phyloP scores from a whole-genome alignment of 2,797 vertebrate genomes.

The Benthosema pterotum region DNA sequence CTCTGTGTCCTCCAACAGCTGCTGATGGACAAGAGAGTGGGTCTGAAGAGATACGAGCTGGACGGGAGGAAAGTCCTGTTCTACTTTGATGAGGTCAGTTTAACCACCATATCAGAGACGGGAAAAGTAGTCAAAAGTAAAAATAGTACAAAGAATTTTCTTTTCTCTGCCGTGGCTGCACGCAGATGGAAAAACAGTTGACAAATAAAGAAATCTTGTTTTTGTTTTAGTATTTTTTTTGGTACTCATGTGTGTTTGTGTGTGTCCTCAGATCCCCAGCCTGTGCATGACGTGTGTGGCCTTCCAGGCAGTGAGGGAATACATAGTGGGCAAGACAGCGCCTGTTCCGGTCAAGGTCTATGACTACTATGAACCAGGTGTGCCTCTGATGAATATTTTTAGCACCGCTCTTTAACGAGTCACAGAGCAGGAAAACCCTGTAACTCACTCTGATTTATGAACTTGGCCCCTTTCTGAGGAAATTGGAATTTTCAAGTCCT shows the following conservation, averaged over 20 bases:
- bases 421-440: constrained; percentile 36
- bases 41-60: constrained; percentile 91
- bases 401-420: constrained; percentile 37
- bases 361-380: constrained; percentile 95
- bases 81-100: constrained; percentile 93
- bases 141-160: too few relatives aligned
- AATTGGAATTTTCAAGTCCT: constrained; percentile 12
- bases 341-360: constrained; percentile 92
- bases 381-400: constrained; percentile 60
- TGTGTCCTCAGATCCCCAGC: constrained; percentile 85
- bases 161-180: too few relatives aligned
- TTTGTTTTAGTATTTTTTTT: too few relatives aligned
- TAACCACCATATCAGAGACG: neutral
- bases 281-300: constrained; percentile 92
- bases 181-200: too few relatives aligned
- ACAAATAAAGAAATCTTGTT: too few relatives aligned
- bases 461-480: constrained; percentile 27
- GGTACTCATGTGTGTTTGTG: neutral
- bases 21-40: constrained; percentile 88
- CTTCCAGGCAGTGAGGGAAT: constrained; percentile 89
- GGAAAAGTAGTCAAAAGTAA: too few relatives aligned
- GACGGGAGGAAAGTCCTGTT: constrained; percentile 89
- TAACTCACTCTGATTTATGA: constrained; percentile 43
- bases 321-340: constrained; percentile 92
- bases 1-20: constrained; percentile 71